Evolutionary conservation across 2,888 invertebrate genomes (phyloP).

Genomic region (Ophion obscuratus): DNA sequence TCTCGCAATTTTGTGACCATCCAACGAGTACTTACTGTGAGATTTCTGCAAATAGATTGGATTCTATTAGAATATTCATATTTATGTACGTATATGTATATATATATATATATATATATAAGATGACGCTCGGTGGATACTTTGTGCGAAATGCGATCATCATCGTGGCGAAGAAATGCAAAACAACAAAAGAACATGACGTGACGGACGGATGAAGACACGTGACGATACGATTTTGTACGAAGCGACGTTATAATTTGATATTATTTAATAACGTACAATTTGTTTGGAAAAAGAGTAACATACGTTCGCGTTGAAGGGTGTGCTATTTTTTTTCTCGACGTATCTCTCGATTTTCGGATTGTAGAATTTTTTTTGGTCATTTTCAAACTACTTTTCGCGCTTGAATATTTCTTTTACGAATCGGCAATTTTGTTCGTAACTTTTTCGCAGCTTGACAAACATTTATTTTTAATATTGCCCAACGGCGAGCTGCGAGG

Average conservation of each 20-base stretch:
- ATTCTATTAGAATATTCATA: background rate
- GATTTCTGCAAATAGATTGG: background rate
- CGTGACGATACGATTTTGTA: conserved; percentile 65
- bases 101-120: background rate
- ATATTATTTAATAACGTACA: conserved; percentile 33
- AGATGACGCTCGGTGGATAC: background rate
- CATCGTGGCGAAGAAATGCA: background rate
- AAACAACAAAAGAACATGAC: conserved; percentile 37
- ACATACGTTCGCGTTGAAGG: background rate
- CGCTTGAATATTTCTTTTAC: background rate
- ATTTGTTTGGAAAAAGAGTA: conserved; percentile 45
- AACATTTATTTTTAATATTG: background rate
- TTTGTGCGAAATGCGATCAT: background rate
- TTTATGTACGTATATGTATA: background rate
- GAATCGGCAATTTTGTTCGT: background rate
- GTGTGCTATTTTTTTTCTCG: background rate
- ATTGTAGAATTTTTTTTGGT: no score
- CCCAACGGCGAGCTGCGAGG: background rate
- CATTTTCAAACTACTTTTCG: no score
- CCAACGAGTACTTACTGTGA: background rate
- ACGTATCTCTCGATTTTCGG: no score
- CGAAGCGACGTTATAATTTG: conserved; percentile 65
- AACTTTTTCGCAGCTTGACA: background rate
- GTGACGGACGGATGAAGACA: conserved; percentile 74
- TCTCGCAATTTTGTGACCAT: background rate